Evolutionary conservation across 2,113 vertebrate species (phyloP).

Genomic region (Hylia prasina): DNA sequence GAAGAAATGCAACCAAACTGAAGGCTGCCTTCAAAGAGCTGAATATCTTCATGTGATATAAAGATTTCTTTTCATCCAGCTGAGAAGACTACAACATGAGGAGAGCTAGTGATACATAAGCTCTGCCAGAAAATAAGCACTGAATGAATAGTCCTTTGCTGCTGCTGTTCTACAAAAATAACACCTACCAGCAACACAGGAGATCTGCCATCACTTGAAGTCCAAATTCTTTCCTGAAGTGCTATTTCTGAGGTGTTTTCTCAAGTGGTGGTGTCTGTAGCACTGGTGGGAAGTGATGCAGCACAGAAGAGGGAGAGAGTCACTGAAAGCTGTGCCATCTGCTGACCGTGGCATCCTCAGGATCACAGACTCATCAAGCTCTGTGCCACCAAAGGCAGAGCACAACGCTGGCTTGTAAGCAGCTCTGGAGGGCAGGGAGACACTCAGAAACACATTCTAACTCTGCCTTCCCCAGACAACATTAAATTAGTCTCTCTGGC

Average conservation of each 20-base stretch:
- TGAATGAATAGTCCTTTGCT: background rate
- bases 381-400: background rate
- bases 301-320: background rate
- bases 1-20: background rate
- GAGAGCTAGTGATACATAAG: background rate
- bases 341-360: background rate
- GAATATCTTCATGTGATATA: background rate
- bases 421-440: background rate
- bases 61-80: background rate
- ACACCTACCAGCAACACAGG: background rate
- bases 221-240: background rate
- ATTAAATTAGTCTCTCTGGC: background rate
- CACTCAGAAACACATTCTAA: background rate
- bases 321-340: background rate
- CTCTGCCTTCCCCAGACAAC: background rate
- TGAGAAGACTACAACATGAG: background rate
- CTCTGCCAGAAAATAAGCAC: background rate
- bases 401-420: accelerated
- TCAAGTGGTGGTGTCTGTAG: background rate
- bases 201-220: background rate
- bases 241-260: slow-evolving; percentile 1
- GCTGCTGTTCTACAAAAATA: background rate
- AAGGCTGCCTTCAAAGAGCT: background rate
- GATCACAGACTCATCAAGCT: background rate
- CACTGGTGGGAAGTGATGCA: background rate